Evolutionary conservation across 2,113 vertebrate species (phyloP).

Genomic region (Sturnira hondurensis): DNA sequence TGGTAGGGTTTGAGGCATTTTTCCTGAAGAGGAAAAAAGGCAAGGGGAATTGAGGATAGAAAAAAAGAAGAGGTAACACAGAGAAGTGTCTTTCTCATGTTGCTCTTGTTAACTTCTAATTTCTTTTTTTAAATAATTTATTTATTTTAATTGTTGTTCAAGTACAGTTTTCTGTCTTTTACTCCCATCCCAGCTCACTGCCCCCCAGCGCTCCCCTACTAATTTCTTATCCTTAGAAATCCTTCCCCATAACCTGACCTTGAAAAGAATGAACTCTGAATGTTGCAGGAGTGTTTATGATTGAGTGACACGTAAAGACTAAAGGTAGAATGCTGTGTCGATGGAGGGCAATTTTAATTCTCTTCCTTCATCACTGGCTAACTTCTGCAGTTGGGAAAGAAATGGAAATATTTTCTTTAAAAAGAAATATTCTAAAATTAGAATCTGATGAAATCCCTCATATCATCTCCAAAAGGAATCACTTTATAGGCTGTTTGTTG

Average conservation of each 20-base stretch:
- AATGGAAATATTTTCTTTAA: background rate
- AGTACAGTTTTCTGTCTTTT: too few species aligned
- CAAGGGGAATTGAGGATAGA: background rate
- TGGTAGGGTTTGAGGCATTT: background rate
- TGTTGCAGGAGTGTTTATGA: background rate
- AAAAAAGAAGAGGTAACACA: background rate
- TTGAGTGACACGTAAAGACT: background rate
- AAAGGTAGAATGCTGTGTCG: background rate
- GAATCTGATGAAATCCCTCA: constrained; percentile 10
- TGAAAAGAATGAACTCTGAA: background rate
- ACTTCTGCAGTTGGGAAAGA: background rate
- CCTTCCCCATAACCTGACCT: background rate
- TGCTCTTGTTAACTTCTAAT: background rate
- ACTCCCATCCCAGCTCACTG: too few species aligned
- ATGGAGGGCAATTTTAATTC: background rate
- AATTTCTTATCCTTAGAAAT: background rate
- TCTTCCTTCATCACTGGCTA: background rate
- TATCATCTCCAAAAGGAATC: background rate
- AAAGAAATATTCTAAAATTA: background rate
- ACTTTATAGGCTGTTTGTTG: background rate
- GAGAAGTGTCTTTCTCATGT: background rate
- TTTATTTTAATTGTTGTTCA: too few species aligned
- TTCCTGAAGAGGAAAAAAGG: background rate
- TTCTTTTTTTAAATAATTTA: too few species aligned
- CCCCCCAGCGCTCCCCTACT: too few species aligned